A percentile compares a stretch with the other conserved stretches of the same genome.
phyloP scores from a whole-genome alignment of 2,888 invertebrate species.

The Pyrrhia umbra region DNA sequence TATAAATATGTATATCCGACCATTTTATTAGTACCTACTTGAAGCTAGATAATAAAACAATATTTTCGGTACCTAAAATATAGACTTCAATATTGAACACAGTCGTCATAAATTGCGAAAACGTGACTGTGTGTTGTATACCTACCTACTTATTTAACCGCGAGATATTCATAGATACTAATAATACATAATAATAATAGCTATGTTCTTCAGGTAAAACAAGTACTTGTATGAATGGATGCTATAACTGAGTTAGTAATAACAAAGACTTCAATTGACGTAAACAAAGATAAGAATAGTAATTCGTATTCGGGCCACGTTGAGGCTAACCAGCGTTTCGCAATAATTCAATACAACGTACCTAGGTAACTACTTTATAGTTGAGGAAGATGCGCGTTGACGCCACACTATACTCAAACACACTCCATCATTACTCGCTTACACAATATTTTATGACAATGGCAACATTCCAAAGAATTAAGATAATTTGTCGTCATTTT shows the following conservation, averaged over 20 bases:
- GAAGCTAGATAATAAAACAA: slow-evolving; percentile 29
- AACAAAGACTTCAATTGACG: slow-evolving; percentile 52
- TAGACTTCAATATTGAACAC: slow-evolving; percentile 33
- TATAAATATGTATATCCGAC: slow-evolving; percentile 10
- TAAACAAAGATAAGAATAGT: slow-evolving; percentile 47
- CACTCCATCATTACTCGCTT: slow-evolving; percentile 18
- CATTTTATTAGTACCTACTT: slow-evolving; percentile 23
- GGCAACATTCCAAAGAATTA: slow-evolving; percentile 17
- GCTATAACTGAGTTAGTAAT: slow-evolving; percentile 39
- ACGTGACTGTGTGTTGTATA: slow-evolving; percentile 43
- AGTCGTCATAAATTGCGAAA: slow-evolving; percentile 39
- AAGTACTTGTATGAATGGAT: slow-evolving; percentile 34
- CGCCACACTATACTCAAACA: slow-evolving; percentile 61
- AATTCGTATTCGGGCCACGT: slow-evolving; percentile 50
- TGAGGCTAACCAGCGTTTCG: slow-evolving; percentile 15
- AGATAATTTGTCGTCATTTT: slow-evolving; percentile 21
- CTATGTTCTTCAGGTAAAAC: slow-evolving; percentile 28
- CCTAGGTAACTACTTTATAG: too few species aligned
- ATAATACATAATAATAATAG: slow-evolving; percentile 45
- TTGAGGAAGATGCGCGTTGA: slow-evolving; percentile 54
- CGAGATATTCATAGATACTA: slow-evolving; percentile 29
- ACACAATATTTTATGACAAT: slow-evolving; percentile 29
- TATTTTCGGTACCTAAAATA: slow-evolving; percentile 30
- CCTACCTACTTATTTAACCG: slow-evolving; percentile 26
- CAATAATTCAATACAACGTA: slow-evolving; percentile 31